These are phyloP conservation scores for Chascanopsetta lugubris DNA, from an alignment of 2,113 vertebrate species.

Conservation along the genomic window DNA sequence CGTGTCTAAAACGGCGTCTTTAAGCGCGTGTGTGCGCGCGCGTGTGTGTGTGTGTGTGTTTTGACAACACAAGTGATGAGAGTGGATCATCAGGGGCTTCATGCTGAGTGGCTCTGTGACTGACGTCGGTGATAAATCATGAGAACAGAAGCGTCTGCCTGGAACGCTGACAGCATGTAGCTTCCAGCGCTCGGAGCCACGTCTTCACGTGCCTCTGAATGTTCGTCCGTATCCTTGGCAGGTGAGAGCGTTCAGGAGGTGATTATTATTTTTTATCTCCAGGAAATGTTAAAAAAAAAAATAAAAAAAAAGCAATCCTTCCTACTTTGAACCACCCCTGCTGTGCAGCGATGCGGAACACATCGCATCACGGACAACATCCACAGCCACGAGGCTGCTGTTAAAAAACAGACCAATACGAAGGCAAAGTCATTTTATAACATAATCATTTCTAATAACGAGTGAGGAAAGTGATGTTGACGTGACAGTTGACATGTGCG, in stretches of 20 bases:
- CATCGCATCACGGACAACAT: too few species aligned
- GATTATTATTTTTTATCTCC: slow-evolving; percentile 11
- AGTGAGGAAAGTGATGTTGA: too few species aligned
- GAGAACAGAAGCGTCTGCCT: slow-evolving; percentile 35
- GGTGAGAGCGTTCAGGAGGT: background rate
- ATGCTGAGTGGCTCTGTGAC: slow-evolving; percentile 43
- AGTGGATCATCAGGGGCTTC: slow-evolving; percentile 43
- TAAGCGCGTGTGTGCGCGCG: too few species aligned
- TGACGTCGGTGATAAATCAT: slow-evolving; percentile 54
- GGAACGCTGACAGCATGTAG: slow-evolving; percentile 42
- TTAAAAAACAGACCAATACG: too few species aligned
- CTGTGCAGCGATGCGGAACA: background rate
- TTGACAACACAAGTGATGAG: slow-evolving; percentile 39
- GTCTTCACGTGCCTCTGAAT: background rate
- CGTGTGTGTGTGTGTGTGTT: slow-evolving; percentile 5
- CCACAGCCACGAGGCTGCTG: too few species aligned
- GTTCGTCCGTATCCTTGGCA: background rate
- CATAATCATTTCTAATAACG: too few species aligned
- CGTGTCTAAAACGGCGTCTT: too few species aligned
- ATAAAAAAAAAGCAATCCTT: too few species aligned
- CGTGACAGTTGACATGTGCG: too few species aligned
- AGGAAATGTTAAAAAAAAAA: background rate
- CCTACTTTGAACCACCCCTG: too few species aligned
- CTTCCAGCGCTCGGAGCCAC: slow-evolving; percentile 9
- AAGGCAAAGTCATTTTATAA: too few species aligned